phyloP scores from a whole-genome alignment of 37 sponge, comb jelly and placozoan species.

The Sycon ciliatum region DNA sequence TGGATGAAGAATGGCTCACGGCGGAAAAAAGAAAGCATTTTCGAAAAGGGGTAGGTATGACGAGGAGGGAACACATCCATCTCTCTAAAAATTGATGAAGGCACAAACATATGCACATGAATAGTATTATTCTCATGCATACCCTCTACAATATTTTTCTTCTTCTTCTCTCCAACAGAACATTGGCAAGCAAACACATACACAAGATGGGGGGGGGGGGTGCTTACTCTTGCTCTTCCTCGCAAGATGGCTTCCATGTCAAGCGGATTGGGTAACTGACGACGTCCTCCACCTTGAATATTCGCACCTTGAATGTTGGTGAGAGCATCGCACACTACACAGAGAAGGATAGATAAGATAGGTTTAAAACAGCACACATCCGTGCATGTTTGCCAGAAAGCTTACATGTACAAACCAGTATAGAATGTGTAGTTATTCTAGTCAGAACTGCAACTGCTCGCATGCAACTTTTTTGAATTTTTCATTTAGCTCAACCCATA shows the following conservation, averaged over 20 bases:
- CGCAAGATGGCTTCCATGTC: slow-evolving; percentile 52
- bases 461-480: no score
- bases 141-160: no score
- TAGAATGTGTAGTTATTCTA: no score
- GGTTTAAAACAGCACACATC: no score
- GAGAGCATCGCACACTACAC: slow-evolving; percentile 93
- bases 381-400: no score
- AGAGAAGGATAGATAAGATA: no score
- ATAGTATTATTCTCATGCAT: background rate
- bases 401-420: no score
- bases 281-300: slow-evolving; percentile 68
- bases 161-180: no score
- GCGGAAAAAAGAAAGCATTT: slow-evolving; percentile 78
- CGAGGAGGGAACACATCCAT: slow-evolving; percentile 70
- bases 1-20: slow-evolving; percentile 57
- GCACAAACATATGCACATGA: background rate
- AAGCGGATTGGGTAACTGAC: slow-evolving; percentile 72
- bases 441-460: no score
- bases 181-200: no score
- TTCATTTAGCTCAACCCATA: no score
- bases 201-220: no score
- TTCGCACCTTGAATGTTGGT: slow-evolving; percentile 86
- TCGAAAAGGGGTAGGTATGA: slow-evolving; percentile 60
- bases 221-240: slow-evolving; percentile 62
- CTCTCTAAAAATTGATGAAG: slow-evolving; percentile 36